Base-by-base conservation (phyloP, 1,140 invertebrate species). In the Sycophaga agraensis region DNA sequence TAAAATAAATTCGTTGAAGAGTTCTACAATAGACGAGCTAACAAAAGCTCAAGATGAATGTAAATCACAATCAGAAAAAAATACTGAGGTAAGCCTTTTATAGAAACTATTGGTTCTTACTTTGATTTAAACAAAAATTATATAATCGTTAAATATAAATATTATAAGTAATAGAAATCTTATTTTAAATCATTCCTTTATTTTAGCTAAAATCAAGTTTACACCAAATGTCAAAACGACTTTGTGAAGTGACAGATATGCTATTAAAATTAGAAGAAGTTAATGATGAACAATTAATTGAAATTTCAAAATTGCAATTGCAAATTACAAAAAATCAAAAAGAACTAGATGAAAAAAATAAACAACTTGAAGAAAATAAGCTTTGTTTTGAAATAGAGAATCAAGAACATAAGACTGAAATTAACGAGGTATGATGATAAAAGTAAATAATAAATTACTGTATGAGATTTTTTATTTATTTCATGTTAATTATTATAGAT, bases 181-280 rank as follows among this genome's bases (percentile, higher is more conserved):
- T 31, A 42, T 48, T 58, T 63, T 53, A n/a, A n/a, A n/a, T n/a
- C n/a, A 50, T 60, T 34, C 26, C 17, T 16, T 16, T 65, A n/a
- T 63, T 48, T 35, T 58, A 78, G 77, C 56, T 78, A 24, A 72
- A 70, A 43, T 53, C 51, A 16, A 71, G 72, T 21, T 63, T 79
- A n/a, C 63, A 70, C 5, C 59, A 74, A 66, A 77, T 79, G 73
- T 65, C 68, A 24, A 45, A 31, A 0, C 73, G 69, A 59, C 49
- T 79, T 2, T 59, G 16, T 8, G 68, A 72, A 21, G 68, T 70
- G 1, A 74, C 71, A 17, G 24, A 65, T 19, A 62, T 75, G 53
- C 31, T 80, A 21, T 57, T 80, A 5, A 50, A 65, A 57, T 50
- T 78, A 24, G 77, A 79, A 60, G 74, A 79, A 56, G 64, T 61